These are phyloP conservation scores for Nasua narica DNA, from an alignment of 2,797 vertebrate species.

Conservation along the genomic window DNA sequence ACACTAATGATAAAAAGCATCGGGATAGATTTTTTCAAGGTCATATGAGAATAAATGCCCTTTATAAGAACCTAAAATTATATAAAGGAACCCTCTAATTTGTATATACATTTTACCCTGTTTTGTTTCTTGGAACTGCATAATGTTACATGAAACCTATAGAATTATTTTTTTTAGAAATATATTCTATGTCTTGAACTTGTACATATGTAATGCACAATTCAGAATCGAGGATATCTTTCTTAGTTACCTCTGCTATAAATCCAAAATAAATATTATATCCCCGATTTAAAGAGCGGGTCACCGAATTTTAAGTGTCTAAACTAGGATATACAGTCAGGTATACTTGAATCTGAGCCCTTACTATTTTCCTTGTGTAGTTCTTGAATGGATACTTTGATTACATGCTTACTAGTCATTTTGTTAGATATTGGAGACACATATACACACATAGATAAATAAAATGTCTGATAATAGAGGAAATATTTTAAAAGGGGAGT, in stretches of 20 bases:
- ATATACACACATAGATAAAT: not conserved
- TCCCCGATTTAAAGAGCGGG: not conserved
- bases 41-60: conserved; percentile 21
- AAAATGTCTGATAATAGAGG: not conserved
- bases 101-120: not conserved
- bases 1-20: conserved; percentile 45
- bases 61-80: conserved; percentile 20
- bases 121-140: not conserved
- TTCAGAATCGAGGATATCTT: not conserved
- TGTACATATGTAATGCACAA: not conserved
- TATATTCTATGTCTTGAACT: not conserved
- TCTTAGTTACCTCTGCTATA: not conserved
- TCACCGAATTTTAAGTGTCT: not conserved
- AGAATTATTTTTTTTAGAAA: not conserved
- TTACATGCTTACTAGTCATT: not conserved
- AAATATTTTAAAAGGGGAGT: not conserved
- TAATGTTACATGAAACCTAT: not conserved
- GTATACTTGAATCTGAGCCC: not conserved
- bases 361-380: not conserved
- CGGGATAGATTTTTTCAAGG: conserved; percentile 24
- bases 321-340: not conserved
- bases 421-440: not conserved
- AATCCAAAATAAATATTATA: not conserved
- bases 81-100: not conserved
- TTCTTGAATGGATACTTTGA: not conserved